phyloP scores from a whole-genome alignment of 2,113 vertebrate genomes.

The Peromyscus leucopus region DNA sequence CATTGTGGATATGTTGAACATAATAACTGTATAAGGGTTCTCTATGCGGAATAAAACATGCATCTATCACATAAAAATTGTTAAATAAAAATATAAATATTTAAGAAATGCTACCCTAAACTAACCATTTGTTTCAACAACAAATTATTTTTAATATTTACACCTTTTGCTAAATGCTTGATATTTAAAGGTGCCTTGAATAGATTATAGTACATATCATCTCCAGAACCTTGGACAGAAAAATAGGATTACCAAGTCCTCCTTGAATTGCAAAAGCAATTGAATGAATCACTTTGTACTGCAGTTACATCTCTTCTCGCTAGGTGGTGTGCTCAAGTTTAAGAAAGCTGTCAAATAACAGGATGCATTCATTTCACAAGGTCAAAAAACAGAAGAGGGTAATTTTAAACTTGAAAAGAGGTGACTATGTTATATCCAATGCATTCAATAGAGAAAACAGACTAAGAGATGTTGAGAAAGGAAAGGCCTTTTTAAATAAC shows the following conservation, averaged over 20 bases:
- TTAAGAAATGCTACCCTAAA: slow-evolving; percentile 30
- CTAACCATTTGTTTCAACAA: slow-evolving; percentile 29
- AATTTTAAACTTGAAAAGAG: slow-evolving; percentile 33
- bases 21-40: not conserved
- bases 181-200: not conserved
- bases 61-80: not conserved
- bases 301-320: not conserved
- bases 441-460: slow-evolving; percentile 2
- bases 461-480: not conserved
- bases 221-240: not conserved
- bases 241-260: not conserved
- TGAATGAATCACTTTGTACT: not conserved
- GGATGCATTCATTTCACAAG: not conserved
- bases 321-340: slow-evolving; percentile 46
- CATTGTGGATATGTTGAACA: not conserved
- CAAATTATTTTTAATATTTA: slow-evolving; percentile 8
- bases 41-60: not conserved
- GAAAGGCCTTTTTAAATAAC: not conserved
- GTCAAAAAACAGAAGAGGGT: not conserved
- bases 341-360: not conserved
- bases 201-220: not conserved
- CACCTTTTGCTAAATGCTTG: slow-evolving; percentile 38
- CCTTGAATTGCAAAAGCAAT: not conserved
- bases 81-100: not conserved
- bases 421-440: not conserved